Evolutionary conservation across 2,113 vertebrate species (phyloP), one percentile per base, ranked within the genome.

Genomic region (Silurus asotus): DNA sequence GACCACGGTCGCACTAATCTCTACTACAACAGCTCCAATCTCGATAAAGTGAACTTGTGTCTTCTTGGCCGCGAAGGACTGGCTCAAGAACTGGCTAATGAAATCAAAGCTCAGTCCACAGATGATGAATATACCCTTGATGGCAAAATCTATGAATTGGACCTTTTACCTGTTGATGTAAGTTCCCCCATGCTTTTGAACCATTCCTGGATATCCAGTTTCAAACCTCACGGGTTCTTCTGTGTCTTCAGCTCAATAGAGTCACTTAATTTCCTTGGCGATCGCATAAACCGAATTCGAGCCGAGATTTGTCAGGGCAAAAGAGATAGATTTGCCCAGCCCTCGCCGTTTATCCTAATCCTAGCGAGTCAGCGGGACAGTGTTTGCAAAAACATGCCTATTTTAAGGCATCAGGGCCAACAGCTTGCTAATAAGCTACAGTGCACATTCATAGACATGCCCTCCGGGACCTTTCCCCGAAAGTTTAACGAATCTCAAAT

Each of bases 211-310:
- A 94, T 96, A 84, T 93, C 95, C 51, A 90, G 96, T 59, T 99
- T 99, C 93, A 99, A 99, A 92, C 98, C 98, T 37, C 98, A 99
- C 0, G 98, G 98, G 88, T 98, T 96, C 94, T 98, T 99, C 88
- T 99, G 98, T 72, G 98, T 99, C 5, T 99, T 98, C 93, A 99
- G 96, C 92, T 98, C 98, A 61, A 98, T 98, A 83, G 98, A 99
- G 91, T 98, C 97, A 19, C 95, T 99, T 81, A 98, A 96, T 96
- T 97, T 96, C 90, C 96, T 99, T 84, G 98, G 97, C 7, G 97
- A 99, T 28, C 97, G 97, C 89, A 96, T 99, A 89, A 96, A 96
- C 88, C 96, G 97, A 94, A 97, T 99, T 94, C 95, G 98, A 92
- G 96, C 96, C 8, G 97, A 99, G 94, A 96, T 97, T 64, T 94